phyloP scores from a whole-genome alignment of 2,113 vertebrate genomes.

The Gymnarchus niloticus region DNA sequence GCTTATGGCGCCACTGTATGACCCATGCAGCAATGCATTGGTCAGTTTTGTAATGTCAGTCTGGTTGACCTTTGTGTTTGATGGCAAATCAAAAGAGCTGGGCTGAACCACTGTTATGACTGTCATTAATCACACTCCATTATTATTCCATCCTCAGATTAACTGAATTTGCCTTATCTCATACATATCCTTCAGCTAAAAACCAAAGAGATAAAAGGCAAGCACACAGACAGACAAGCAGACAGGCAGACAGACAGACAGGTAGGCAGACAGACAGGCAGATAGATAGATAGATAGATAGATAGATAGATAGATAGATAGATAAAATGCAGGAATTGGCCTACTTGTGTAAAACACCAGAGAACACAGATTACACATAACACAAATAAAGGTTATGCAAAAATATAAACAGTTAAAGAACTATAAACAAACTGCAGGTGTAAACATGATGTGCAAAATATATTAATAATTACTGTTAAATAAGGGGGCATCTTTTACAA shows the following conservation, averaged over 20 bases:
- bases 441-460: not conserved
- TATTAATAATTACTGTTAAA: no score
- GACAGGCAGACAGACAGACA: no score
- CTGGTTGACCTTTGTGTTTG: slow-evolving; percentile 52
- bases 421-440: not conserved
- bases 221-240: no score
- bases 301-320: no score
- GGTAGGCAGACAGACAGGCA: no score
- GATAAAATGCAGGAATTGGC: no score
- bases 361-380: no score
- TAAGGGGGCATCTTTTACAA: not conserved
- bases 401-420: no score
- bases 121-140: slow-evolving; percentile 43
- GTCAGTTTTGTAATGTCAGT: slow-evolving; percentile 43
- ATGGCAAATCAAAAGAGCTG: slow-evolving; percentile 44
- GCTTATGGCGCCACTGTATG: not conserved
- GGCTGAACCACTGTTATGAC: slow-evolving; percentile 35
- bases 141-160: not conserved
- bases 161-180: not conserved
- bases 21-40: not conserved
- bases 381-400: not conserved
- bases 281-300: no score
- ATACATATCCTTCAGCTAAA: not conserved
- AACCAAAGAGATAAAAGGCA: not conserved
- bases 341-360: no score